These are phyloP conservation scores for Peribatodes rhomboidaria DNA, from an alignment of 2,888 invertebrate species.

Conservation along the genomic window DNA sequence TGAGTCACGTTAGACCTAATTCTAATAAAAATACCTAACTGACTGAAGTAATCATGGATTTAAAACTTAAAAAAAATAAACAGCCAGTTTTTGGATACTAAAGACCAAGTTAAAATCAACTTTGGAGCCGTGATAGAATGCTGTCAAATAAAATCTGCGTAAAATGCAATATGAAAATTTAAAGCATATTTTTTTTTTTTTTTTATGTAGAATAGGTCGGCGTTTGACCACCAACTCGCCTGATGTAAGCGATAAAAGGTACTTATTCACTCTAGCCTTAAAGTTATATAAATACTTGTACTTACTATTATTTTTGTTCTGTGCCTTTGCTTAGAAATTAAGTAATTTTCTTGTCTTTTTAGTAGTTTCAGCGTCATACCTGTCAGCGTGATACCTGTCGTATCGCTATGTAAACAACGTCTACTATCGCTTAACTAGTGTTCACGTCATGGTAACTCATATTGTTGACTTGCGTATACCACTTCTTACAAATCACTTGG, in stretches of 20 bases:
- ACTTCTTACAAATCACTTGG: slow-evolving; percentile 44
- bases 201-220: too few relatives aligned
- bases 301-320: too few relatives aligned
- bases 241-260: too few relatives aligned
- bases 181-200: too few relatives aligned
- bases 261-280: too few relatives aligned
- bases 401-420: slow-evolving; percentile 11
- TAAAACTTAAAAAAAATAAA: background rate
- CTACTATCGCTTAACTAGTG: slow-evolving; percentile 9
- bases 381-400: slow-evolving; percentile 3
- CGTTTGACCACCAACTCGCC: too few relatives aligned
- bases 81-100: background rate
- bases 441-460: slow-evolving; percentile 32
- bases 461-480: slow-evolving; percentile 41
- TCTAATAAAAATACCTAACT: slow-evolving; percentile 18
- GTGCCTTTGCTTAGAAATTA: too few relatives aligned
- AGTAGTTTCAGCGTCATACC: slow-evolving; percentile 1
- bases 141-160: too few relatives aligned
- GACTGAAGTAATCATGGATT: too few relatives aligned
- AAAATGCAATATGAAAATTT: too few relatives aligned
- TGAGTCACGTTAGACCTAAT: slow-evolving; percentile 29
- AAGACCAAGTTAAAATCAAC: background rate
- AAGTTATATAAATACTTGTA: too few relatives aligned
- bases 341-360: slow-evolving; percentile 5
- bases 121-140: background rate